Base-by-base conservation (phyloP, 1,140 invertebrate species). In the Drosophila persimilis region DNA sequence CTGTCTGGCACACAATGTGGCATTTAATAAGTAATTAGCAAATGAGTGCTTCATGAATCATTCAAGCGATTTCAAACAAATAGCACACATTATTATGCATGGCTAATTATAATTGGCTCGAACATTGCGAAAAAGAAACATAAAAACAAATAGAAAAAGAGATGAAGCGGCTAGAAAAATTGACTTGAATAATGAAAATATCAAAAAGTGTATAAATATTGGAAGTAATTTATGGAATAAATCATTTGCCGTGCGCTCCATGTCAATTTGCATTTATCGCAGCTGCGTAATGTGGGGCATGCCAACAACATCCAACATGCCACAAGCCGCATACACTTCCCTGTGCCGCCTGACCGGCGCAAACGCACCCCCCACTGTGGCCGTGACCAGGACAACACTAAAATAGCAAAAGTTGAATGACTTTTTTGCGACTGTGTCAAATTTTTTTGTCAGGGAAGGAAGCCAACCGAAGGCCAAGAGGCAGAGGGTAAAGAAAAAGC, bases 381-480 rank as follows among this genome's bases (percentile, higher is more conserved):
- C 44, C 56, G 55, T 73, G 71, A 52, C 57, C 46, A 47, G 71
- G 70, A 52, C 41, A 57, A 43, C 41, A 43, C 41, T 26, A 64
- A 64, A 80, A 80, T 71, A 54, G 52, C 63, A 15, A 80, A 71
- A 85, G 80, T 85, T 85, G 77, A 86, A 86, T 86, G 80, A 85
- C 80, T 77, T 86, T 84, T 85, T 77, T 73, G 67, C 56, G 73
- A 62, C 54, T 39, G 59, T 67, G 62, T 55, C 39, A 55, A 48
- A 57, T 20, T 20, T 20, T 20, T 20, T 20, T 29, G 26, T 47
- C 39, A 48, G 20, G 7, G 24, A 35, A 13, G 7, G 56, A 51
- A 52, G 39, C 29, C 20, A 15, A 45, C 41, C 41, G 5, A 41
- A 22, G 46, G 46, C 29, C 47, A 45, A 31, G 62, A 9, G 4